These are phyloP conservation scores for Resseliella maxima DNA, from an alignment of 2,888 invertebrate genomes.

Conservation along the genomic window DNA sequence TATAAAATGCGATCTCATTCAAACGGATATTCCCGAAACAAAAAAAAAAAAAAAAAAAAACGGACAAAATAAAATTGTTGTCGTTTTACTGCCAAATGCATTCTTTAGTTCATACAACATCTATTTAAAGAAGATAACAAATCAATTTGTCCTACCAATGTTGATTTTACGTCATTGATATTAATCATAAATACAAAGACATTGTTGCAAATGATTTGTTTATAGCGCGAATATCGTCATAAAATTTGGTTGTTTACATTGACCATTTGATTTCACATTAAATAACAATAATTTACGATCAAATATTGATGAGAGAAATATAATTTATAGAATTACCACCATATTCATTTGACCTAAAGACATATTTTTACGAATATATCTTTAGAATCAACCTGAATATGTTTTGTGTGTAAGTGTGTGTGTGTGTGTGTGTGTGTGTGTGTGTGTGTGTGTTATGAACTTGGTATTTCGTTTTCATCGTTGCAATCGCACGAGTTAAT, in stretches of 20 bases:
- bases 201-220: background rate
- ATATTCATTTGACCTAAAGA: background rate
- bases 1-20: background rate
- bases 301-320: too few relatives aligned
- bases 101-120: too few relatives aligned
- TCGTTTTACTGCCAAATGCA: too few relatives aligned
- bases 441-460: background rate
- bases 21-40: too few relatives aligned
- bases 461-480: background rate
- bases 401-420: background rate
- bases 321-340: too few relatives aligned
- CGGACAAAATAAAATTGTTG: too few relatives aligned
- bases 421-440: background rate
- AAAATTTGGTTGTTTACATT: background rate
- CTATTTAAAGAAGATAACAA: background rate
- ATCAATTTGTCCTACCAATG: background rate
- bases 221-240: background rate
- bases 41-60: too few relatives aligned
- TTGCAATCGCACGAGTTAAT: background rate
- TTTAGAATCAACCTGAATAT: background rate
- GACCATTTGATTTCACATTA: too few relatives aligned
- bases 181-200: background rate
- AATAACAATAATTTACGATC: too few relatives aligned
- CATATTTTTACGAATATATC: background rate
- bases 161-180: background rate